Evolutionary conservation across 2,113 vertebrate genomes (phyloP).

Genomic region (Ancistrus triradiatus): DNA sequence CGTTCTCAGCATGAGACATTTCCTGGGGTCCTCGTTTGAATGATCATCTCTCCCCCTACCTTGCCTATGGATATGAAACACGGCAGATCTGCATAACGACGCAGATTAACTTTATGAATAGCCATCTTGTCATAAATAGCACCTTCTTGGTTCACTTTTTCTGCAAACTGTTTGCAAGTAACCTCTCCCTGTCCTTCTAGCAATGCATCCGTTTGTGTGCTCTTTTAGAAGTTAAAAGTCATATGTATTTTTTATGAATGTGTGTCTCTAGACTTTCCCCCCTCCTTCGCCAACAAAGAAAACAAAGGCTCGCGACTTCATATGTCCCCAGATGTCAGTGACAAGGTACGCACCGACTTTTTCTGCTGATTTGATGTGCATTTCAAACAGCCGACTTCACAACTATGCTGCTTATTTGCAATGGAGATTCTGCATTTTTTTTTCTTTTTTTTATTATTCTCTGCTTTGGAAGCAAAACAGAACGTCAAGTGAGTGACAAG

Average conservation of each 20-base stretch:
- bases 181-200: slow-evolving; percentile 1
- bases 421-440: slow-evolving; percentile 69
- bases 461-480: slow-evolving; percentile 70
- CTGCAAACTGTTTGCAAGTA: slow-evolving; percentile 13
- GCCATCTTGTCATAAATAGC: background rate
- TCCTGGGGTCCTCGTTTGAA: background rate
- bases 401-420: slow-evolving; percentile 87
- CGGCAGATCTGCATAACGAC: background rate
- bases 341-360: slow-evolving; percentile 98
- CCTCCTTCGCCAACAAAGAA: slow-evolving; percentile 38
- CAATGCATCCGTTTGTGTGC: slow-evolving; percentile 20
- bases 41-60: too few species aligned
- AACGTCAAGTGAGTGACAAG: slow-evolving; percentile 76
- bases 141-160: background rate
- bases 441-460: slow-evolving; percentile 63
- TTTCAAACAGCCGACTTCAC: slow-evolving; percentile 93
- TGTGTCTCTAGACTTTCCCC: slow-evolving; percentile 87
- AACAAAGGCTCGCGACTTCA: slow-evolving; percentile 95
- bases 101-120: background rate
- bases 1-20: too few species aligned
- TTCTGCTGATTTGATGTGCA: slow-evolving; percentile 86
- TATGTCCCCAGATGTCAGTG: slow-evolving; percentile 99
- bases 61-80: too few species aligned
- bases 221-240: slow-evolving; percentile 71
- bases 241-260: slow-evolving; percentile 82